Percentiles rank a stretch among this genome's conserved stretches.
These are phyloP conservation scores for Equus quagga DNA, from an alignment of 2,113 vertebrate species.

Conservation along the genomic window DNA sequence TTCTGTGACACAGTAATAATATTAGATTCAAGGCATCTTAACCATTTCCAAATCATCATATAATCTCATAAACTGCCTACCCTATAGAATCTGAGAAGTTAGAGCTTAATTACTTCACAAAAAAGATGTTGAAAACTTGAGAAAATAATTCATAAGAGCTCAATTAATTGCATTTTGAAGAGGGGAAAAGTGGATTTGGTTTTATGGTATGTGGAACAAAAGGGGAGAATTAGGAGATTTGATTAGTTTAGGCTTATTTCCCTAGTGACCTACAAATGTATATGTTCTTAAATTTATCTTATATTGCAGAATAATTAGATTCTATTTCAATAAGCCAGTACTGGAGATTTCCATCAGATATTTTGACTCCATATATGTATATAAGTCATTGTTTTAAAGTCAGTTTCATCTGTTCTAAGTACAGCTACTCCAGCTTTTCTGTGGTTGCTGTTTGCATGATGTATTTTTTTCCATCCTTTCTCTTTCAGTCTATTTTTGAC, in stretches of 20 bases:
- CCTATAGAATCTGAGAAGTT: conserved; percentile 25
- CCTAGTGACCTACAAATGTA: not conserved
- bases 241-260: conserved; percentile 49
- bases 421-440: not conserved
- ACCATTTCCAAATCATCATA: not conserved
- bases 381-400: not conserved
- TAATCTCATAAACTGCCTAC: not conserved
- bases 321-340: not conserved
- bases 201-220: not conserved
- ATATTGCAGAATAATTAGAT: not conserved
- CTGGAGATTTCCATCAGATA: conserved; percentile 20
- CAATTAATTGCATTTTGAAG: conserved; percentile 51
- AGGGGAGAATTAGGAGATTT: conserved; percentile 36
- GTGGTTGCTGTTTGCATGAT: not conserved
- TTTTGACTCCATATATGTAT: not conserved
- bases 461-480: not conserved
- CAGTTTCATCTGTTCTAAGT: not conserved
- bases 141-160: not conserved
- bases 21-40: conserved; percentile 11
- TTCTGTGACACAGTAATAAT: not conserved
- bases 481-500: not conserved
- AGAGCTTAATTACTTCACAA: not conserved
- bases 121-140: conserved; percentile 1
- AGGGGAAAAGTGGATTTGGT: conserved; percentile 36
- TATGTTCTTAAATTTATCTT: conserved; percentile 41